phyloP scores from a whole-genome alignment of 2,888 invertebrate genomes.

The Troilus luridus region DNA sequence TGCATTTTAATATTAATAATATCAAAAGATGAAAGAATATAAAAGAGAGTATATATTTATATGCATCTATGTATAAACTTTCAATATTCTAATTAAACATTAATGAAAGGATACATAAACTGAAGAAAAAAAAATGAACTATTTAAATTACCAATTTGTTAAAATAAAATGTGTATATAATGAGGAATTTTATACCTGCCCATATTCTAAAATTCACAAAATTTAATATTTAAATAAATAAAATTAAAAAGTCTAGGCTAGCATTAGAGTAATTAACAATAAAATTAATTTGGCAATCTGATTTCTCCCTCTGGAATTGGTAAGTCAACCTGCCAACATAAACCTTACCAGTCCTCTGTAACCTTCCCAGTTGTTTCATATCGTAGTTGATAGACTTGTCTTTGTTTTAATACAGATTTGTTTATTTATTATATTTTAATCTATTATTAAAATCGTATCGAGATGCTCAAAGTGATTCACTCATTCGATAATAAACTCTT shows the following conservation, averaged over 20 bases:
- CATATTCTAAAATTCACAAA: neutral
- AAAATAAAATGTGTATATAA: neutral
- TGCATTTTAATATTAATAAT: neutral
- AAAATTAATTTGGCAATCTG: neutral
- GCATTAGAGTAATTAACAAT: neutral
- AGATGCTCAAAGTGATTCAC: neutral
- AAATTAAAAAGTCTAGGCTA: neutral
- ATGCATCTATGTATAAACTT: neutral
- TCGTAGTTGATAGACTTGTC: neutral
- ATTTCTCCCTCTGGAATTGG: neutral
- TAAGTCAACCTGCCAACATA: neutral
- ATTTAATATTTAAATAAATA: neutral
- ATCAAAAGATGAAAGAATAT: neutral
- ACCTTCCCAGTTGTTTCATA: neutral
- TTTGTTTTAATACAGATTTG: neutral
- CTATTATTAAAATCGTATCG: neutral
- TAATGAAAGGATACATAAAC: neutral
- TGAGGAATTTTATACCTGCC: neutral
- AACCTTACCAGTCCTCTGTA: neutral
- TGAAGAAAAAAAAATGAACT: too few relatives aligned
- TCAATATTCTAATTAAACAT: neutral
- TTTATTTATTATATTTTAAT: neutral
- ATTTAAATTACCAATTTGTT: neutral
- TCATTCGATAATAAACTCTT: neutral
- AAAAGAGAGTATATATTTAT: neutral